Conservation (phyloP, 1,140 invertebrate species). For the Bombus soroeensis region DNA sequence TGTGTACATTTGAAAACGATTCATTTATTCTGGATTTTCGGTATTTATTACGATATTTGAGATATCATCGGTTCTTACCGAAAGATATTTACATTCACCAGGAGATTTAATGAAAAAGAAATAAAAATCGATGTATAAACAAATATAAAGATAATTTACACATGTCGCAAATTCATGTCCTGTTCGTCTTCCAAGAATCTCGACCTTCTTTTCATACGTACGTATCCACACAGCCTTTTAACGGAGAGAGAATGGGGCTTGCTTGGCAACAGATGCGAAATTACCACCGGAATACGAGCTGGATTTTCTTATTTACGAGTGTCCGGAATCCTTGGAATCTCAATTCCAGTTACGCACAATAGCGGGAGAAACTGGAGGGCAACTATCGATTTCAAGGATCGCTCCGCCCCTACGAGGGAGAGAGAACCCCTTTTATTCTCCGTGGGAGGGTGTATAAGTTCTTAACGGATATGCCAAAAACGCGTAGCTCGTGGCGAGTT, state of each 20-base stretch:
- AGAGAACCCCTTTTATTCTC: constrained; percentile 38
- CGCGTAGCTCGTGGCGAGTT: constrained; percentile 42
- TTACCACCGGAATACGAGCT: not conserved
- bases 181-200: not conserved
- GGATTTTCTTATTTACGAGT: constrained; percentile 27
- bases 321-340: not conserved
- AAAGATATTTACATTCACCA: not conserved
- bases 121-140: no score
- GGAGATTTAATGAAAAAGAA: not conserved
- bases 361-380: constrained; percentile 56
- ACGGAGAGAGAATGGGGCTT: not conserved
- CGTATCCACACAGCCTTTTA: no score
- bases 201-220: not conserved
- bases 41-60: not conserved
- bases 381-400: constrained; percentile 64
- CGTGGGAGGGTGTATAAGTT: constrained; percentile 47
- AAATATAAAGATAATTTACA: no score
- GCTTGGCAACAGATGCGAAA: constrained; percentile 26
- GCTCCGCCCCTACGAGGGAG: constrained; percentile 58
- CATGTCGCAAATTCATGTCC: not conserved
- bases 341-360: constrained; percentile 53
- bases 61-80: no score
- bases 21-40: not conserved
- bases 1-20: not conserved
- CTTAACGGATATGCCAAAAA: constrained; percentile 48